These are phyloP conservation scores for Mormyrops attenuatus DNA, from an alignment of 2,797 vertebrate species.

Conservation along the genomic window DNA sequence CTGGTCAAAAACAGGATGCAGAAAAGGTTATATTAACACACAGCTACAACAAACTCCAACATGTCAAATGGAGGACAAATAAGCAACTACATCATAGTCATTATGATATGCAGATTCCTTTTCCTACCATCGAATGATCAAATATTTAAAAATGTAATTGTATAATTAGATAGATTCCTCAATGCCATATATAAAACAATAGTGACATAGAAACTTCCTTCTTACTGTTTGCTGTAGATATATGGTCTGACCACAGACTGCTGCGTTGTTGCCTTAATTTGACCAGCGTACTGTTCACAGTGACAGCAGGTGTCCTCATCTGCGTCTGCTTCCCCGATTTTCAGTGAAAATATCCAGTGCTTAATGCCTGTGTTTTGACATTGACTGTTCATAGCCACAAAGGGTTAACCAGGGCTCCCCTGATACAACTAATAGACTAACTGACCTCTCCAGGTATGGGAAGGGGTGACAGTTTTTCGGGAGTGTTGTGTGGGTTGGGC, in stretches of 20 bases:
- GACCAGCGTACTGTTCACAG: too few relatives aligned
- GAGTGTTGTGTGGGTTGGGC: slow-evolving; percentile 47
- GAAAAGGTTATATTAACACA: neutral
- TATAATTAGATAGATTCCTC: neutral
- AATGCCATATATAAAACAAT: neutral
- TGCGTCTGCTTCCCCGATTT: neutral
- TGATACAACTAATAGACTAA: slow-evolving; percentile 22
- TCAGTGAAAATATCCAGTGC: slow-evolving; percentile 45
- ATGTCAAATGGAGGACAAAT: neutral
- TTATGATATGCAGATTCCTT: neutral
- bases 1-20: neutral
- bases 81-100: neutral
- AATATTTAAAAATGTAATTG: neutral
- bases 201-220: neutral
- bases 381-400: slow-evolving; percentile 22
- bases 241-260: neutral
- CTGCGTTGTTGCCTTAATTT: neutral
- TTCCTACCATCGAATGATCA: neutral
- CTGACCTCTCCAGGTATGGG: slow-evolving; percentile 61
- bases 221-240: neutral
- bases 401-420: slow-evolving; percentile 37
- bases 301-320: neutral
- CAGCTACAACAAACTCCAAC: neutral
- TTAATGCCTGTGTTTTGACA: slow-evolving; percentile 29
- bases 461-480: slow-evolving; percentile 65